These are phyloP conservation scores for Eulemur rufifrons DNA, from an alignment of 2,113 vertebrate species.

Conservation along the genomic window DNA sequence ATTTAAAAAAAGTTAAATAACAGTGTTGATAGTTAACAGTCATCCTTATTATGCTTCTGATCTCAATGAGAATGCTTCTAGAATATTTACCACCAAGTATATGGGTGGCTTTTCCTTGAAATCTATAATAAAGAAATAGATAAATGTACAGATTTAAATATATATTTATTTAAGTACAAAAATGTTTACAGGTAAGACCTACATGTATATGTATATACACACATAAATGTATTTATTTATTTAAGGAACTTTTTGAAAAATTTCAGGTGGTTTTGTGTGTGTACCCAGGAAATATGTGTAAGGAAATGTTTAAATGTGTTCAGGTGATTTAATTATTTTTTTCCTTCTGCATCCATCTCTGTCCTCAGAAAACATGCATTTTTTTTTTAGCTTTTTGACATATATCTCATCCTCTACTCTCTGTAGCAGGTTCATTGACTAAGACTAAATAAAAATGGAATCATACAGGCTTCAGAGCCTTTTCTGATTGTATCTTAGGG, in stretches of 20 bases:
- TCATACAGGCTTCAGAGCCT: background rate
- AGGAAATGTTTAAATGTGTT: background rate
- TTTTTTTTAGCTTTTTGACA: background rate
- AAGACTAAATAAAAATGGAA: slow-evolving; percentile 50
- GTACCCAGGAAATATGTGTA: background rate
- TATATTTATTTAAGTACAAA: background rate
- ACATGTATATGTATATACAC: no score
- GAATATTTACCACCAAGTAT: background rate
- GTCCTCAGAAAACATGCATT: background rate
- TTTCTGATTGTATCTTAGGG: slow-evolving; percentile 60
- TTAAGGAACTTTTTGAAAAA: background rate
- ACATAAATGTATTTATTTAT: background rate
- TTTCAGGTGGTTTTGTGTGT: background rate
- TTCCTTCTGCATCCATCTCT: background rate
- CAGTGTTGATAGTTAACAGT: background rate
- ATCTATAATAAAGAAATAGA: background rate
- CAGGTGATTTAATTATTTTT: background rate
- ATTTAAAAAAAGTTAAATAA: background rate
- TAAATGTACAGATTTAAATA: background rate
- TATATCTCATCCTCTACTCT: background rate
- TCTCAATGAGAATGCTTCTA: background rate
- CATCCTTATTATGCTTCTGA: background rate
- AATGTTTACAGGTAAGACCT: background rate
- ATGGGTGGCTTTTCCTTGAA: background rate
- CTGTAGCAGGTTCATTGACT: background rate